Evolutionary conservation across 1,140 invertebrate genomes (phyloP), one percentile per base, ranked within the genome.

Genomic region (Drosophila albomicans): DNA sequence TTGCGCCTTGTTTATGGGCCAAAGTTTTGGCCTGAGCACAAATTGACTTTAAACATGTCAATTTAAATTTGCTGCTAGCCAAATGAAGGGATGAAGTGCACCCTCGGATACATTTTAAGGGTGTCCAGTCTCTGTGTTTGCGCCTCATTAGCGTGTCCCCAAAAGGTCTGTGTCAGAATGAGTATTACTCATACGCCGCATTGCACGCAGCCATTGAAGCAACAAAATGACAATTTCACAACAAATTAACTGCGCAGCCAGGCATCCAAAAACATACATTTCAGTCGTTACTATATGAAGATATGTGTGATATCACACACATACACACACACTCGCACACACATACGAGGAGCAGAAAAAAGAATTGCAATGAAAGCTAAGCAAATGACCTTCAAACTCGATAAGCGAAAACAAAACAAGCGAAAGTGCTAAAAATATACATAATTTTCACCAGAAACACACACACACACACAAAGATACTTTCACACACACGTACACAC

Each of bases 351-450:
- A 41, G 38, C 28, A 38, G 56, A 58, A 48, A 59, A 76, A 77
- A 58, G 51, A 75, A 85, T 81, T 85, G 71, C 85, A 90, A 74
- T 69, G 70, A 68, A 68, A 74, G 58, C 75, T 46, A 74, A 84
- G 81, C 61, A 85, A 88, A 88, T 89, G 85, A 89, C 85, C 85
- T 89, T 89, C 86, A 89, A 89, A 89, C 85, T 81, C 78, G 85
- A 89, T 89, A 89, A 89, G 85, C 85, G 85, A 89, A 89, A 89
- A 85, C 85, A 89, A 89, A 89, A 85, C 81, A 89, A 89, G 78
- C 85, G 85, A 88, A 88, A 88, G 85, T 88, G 85, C 85, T 84
- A 77, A 89, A 89, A 89, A 89, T 85, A 90, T 89, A 81, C 85
- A 89, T 89, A 89, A 89, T 85, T 87, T 88, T 85, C 78, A 74